phyloP scores from a whole-genome alignment of 1,140 invertebrate species.

The Aphaenogaster rudis region DNA sequence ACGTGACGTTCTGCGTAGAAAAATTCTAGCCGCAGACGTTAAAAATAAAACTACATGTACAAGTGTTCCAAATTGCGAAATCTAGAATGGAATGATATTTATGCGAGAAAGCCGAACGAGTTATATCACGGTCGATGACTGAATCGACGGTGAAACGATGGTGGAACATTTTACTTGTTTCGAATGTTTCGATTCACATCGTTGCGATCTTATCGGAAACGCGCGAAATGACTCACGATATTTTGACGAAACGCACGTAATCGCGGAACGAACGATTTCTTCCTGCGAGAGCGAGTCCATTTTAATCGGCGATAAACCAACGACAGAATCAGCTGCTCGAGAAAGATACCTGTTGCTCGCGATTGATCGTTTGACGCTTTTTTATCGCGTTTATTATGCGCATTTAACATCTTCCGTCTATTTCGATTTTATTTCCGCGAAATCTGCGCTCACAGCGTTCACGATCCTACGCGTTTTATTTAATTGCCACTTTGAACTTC shows the following conservation, averaged over 20 bases:
- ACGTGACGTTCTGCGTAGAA: slow-evolving; percentile 14
- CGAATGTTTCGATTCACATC: neutral
- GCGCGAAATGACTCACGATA: neutral
- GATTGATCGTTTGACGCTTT: neutral
- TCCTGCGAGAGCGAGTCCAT: neutral
- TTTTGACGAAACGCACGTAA: neutral
- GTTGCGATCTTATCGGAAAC: neutral
- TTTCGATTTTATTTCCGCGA: neutral
- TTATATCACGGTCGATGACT: neutral
- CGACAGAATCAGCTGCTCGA: neutral
- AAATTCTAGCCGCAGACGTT: neutral
- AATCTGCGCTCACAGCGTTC: neutral
- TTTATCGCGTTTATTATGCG: neutral
- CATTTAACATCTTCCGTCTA: neutral
- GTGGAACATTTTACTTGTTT: neutral
- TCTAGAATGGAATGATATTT: slow-evolving; percentile 29
- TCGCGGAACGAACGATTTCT: neutral
- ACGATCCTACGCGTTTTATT: neutral
- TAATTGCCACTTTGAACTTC: neutral
- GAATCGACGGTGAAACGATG: neutral
- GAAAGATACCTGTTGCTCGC: neutral
- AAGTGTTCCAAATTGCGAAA: neutral
- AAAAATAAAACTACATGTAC: neutral
- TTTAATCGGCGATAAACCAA: slow-evolving; percentile 16
- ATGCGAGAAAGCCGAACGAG: neutral